A percentile compares a stretch with the other conserved stretches of the same genome.
phyloP scores from a whole-genome alignment of 23 tunicate genomes.

The Styela clava region DNA sequence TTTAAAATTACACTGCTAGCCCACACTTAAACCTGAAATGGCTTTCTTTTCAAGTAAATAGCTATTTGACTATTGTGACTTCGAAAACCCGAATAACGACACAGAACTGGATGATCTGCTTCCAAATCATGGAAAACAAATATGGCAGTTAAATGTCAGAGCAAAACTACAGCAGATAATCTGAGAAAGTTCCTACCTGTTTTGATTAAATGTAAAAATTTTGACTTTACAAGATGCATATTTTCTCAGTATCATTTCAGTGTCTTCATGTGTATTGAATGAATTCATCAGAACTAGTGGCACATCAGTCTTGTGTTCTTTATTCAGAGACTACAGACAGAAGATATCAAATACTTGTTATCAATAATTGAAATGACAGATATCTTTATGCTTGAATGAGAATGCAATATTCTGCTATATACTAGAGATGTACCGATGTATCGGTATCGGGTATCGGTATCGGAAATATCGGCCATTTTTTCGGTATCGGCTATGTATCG shows the following conservation, averaged over 20 bases:
- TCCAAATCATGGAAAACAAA: too few species aligned
- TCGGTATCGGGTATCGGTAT: too few species aligned
- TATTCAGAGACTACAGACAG: constrained; percentile 56
- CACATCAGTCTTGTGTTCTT: constrained; percentile 61
- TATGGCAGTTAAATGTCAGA: too few species aligned
- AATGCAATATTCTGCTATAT: not conserved
- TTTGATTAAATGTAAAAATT: constrained; percentile 82
- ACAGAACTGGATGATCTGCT: too few species aligned
- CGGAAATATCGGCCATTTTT: not conserved
- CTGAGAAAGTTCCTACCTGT: too few species aligned
- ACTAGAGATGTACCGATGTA: too few species aligned
- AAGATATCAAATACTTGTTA: constrained; percentile 16
- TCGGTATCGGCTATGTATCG: too few species aligned
- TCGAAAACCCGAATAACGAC: too few species aligned
- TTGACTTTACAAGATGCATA: constrained; percentile 79
- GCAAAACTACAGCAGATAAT: too few species aligned
- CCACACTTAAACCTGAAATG: too few species aligned
- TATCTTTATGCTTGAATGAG: not conserved
- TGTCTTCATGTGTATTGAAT: constrained; percentile 90
- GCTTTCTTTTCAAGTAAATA: too few species aligned
- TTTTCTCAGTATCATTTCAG: constrained; percentile 79
- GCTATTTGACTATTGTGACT: too few species aligned
- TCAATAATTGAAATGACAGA: not conserved
- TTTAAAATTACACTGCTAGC: not conserved
- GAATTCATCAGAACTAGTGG: constrained; percentile 96